phyloP scores from a whole-genome alignment of 2,888 invertebrate genomes.

The Volucella inflata region DNA sequence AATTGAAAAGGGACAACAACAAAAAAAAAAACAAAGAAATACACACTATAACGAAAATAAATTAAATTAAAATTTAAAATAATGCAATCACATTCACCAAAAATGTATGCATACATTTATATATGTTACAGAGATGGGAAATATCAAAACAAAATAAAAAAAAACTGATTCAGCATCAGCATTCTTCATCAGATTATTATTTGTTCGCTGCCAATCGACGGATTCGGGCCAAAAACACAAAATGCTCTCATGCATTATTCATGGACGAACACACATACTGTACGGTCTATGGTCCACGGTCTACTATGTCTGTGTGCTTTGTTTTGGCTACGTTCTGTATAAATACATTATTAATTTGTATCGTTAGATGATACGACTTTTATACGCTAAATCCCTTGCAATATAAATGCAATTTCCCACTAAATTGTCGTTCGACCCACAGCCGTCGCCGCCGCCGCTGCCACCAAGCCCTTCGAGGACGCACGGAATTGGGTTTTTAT shows the following conservation, averaged over 20 bases:
- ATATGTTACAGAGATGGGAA: neutral
- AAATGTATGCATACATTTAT: too few relatives aligned
- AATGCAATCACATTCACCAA: slow-evolving; percentile 52
- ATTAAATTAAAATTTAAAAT: slow-evolving; percentile 75
- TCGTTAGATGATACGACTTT: slow-evolving; percentile 75
- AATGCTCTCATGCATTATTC: slow-evolving; percentile 72
- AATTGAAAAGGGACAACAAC: too few relatives aligned
- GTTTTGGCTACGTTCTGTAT: slow-evolving; percentile 73
- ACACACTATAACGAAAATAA: slow-evolving; percentile 65
- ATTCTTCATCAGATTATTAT: slow-evolving; percentile 70
- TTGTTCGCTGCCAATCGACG: slow-evolving; percentile 61
- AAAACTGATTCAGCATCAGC: slow-evolving; percentile 59
- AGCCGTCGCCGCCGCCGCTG: neutral
- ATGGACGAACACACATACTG: slow-evolving; percentile 54
- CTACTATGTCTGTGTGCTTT: slow-evolving; percentile 46
- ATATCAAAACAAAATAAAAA: slow-evolving; percentile 3
- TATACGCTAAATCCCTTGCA: slow-evolving; percentile 68
- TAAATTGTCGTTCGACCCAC: slow-evolving; percentile 33
- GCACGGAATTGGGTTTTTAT: slow-evolving; percentile 57
- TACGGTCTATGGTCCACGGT: too few relatives aligned
- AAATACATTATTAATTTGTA: slow-evolving; percentile 76
- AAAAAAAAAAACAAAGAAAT: slow-evolving; percentile 14
- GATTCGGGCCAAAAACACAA: slow-evolving; percentile 30
- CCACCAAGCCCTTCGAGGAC: slow-evolving; percentile 55
- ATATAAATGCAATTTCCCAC: slow-evolving; percentile 73